A percentile compares a stretch with the other conserved stretches of the same genome.
Conservation (phyloP, 2,888 invertebrate genomes). For the Aquatica leii region DNA sequence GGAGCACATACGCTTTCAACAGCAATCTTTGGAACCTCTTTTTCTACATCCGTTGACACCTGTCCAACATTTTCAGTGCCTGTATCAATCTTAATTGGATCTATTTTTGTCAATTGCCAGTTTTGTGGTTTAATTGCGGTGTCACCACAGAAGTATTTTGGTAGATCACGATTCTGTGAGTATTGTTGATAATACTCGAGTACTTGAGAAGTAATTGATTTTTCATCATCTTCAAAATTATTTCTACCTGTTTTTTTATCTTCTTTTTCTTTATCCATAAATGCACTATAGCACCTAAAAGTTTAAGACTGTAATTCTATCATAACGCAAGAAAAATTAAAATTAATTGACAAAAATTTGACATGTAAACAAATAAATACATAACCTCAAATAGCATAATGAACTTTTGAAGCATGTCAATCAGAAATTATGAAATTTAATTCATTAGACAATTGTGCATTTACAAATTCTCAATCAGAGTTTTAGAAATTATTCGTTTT, state of each 20-base stretch:
- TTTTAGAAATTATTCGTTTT: too few species aligned
- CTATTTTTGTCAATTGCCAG: conserved; percentile 5
- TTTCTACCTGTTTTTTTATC: conserved; percentile 6
- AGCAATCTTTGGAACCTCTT: conserved; percentile 5
- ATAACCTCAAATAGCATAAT: conserved; percentile 2
- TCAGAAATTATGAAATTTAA: background rate
- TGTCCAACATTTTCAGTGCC: too few species aligned
- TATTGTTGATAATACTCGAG: conserved; percentile 75
- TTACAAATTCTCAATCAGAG: too few species aligned
- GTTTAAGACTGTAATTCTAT: conserved; percentile 17
- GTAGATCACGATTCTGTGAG: conserved; percentile 71
- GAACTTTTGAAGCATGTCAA: background rate
- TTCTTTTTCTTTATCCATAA: conserved; percentile 36
- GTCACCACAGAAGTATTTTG: conserved; percentile 69
- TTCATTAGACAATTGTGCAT: too few species aligned
- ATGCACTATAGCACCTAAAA: conserved; percentile 1
- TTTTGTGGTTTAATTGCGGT: conserved; percentile 35
- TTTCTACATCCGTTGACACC: background rate
- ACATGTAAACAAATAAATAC: conserved; percentile 1
- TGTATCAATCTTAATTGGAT: background rate
- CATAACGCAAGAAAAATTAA: background rate
- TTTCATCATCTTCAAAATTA: conserved; percentile 30
- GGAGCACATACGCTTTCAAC: conserved; percentile 41
- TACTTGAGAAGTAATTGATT: conserved; percentile 50
- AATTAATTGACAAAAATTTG: background rate